These are phyloP conservation scores for Phataginus tetradactyla DNA, from an alignment of 2,797 vertebrate genomes.

Conservation along the genomic window DNA sequence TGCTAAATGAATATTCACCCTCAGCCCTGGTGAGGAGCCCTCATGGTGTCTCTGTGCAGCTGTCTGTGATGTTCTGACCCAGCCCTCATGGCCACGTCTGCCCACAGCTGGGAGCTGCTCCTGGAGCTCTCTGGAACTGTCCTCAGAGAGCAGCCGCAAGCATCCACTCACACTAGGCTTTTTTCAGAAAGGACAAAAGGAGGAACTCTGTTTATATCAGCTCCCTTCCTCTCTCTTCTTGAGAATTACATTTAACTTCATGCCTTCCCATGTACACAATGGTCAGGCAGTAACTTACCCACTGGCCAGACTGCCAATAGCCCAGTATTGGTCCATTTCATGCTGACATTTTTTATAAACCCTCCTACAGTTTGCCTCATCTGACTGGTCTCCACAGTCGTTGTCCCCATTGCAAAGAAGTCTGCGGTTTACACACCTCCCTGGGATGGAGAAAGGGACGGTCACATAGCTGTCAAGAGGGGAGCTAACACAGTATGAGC, in stretches of 20 bases:
- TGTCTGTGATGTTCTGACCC: background rate
- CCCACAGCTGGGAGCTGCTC: background rate
- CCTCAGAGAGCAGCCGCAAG: background rate
- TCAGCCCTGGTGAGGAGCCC: rapidly evolving
- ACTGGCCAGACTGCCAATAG: constrained; percentile 93
- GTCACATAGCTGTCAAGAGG: background rate
- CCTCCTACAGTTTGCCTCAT: constrained; percentile 91
- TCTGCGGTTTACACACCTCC: constrained; percentile 91
- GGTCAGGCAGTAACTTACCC: constrained; percentile 88
- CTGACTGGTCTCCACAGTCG: constrained; percentile 95
- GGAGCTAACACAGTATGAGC: rapidly evolving
- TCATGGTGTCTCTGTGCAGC: rapidly evolving
- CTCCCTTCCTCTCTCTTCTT: background rate
- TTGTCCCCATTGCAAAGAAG: constrained; percentile 95
- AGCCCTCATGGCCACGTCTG: background rate
- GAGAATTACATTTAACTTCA: background rate
- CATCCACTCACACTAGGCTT: background rate
- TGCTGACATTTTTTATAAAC: constrained; percentile 88
- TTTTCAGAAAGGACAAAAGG: background rate
- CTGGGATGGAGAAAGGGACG: constrained; percentile 81
- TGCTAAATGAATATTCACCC: background rate
- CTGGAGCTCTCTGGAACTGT: background rate
- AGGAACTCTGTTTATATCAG: background rate
- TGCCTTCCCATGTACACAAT: background rate
- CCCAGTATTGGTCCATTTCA: constrained; percentile 93